Conservation (phyloP, 2,888 invertebrate genomes). For the Gymnocheta viridis region DNA sequence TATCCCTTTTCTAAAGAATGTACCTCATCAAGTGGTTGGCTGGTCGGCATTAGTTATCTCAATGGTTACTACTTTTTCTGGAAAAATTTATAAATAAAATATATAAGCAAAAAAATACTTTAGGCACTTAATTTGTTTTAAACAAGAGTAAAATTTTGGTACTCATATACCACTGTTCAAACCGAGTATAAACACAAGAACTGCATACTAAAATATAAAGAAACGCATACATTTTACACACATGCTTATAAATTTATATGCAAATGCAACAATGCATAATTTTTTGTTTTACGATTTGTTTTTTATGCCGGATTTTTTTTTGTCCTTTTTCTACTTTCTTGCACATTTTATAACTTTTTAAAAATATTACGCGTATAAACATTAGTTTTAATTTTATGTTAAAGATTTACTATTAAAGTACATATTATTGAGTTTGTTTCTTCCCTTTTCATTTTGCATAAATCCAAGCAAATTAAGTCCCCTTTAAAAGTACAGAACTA, state of each 20-base stretch:
- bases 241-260: slow-evolving; percentile 39
- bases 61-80: too few species aligned
- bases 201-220: slow-evolving; percentile 8
- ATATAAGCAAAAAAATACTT: too few species aligned
- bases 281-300: slow-evolving; percentile 13
- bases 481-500: background rate
- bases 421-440: background rate
- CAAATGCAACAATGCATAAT: slow-evolving; percentile 49
- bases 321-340: slow-evolving; percentile 21
- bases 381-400: slow-evolving; percentile 54
- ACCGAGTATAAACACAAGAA: background rate
- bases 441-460: background rate
- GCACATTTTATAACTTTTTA: slow-evolving; percentile 39
- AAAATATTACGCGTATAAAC: slow-evolving; percentile 31
- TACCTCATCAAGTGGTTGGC: too few species aligned
- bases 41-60: too few species aligned
- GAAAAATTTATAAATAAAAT: too few species aligned
- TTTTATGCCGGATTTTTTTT: background rate
- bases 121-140: too few species aligned
- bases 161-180: background rate
- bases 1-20: too few species aligned
- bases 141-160: too few species aligned
- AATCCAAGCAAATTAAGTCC: slow-evolving; percentile 5
- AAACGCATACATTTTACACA: slow-evolving; percentile 11
- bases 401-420: slow-evolving; percentile 48